phyloP scores from a whole-genome alignment of 2,797 vertebrate species.

The Peromyscus attwateri region DNA sequence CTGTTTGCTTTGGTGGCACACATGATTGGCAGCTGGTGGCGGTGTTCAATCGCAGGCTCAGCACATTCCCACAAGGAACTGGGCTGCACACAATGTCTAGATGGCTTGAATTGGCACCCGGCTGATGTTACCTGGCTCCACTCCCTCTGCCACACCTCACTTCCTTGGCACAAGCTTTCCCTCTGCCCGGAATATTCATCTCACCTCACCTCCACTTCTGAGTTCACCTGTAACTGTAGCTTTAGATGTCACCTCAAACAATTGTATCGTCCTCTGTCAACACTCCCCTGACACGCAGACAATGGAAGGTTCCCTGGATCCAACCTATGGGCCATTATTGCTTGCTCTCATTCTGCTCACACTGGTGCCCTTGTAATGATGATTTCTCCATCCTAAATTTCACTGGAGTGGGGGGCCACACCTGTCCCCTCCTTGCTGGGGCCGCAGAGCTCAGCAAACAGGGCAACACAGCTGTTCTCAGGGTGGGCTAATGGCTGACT shows the following conservation, averaged over 20 bases:
- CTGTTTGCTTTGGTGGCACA: background rate
- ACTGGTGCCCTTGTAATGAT: too few relatives aligned
- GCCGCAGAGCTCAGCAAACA: too few relatives aligned
- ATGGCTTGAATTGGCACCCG: background rate
- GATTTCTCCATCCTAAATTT: background rate
- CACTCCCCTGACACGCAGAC: background rate
- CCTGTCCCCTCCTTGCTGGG: fast-evolving
- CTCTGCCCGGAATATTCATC: background rate
- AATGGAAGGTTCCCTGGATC: background rate
- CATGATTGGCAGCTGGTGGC: background rate
- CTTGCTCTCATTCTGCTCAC: background rate
- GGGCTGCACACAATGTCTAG: background rate
- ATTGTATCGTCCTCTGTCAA: background rate
- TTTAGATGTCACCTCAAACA: background rate
- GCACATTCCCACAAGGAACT: background rate
- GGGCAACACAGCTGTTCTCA: background rate
- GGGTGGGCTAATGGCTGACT: too few relatives aligned
- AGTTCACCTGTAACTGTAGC: background rate
- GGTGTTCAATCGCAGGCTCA: background rate
- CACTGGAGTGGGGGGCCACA: fast-evolving
- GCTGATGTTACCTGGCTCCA: background rate
- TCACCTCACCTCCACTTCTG: background rate
- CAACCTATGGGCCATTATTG: background rate
- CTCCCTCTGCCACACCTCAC: background rate
- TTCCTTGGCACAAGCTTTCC: background rate